Base-by-base conservation (phyloP, 2,888 invertebrate genomes). In the Drosophila maculinotata region DNA sequence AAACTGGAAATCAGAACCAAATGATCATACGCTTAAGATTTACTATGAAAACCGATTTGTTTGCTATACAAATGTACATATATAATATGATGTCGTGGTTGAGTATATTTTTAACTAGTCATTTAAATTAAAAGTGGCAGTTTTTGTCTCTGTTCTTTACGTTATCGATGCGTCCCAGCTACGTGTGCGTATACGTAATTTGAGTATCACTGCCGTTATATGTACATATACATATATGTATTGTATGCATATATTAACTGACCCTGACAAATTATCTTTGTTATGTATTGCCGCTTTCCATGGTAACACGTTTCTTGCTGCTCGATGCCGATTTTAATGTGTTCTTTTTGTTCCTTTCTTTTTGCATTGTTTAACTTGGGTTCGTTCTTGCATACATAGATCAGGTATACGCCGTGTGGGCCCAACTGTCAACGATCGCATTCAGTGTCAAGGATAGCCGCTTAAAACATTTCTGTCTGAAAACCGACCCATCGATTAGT, bases 141-240 rank as follows among this genome's bases (percentile, higher is more conserved):
- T 3, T 6, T 47, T 47, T 12, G n/a, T 1, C 10, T 30, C 28
- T 33, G 12, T 28, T 59, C 9, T 4, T 47, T 6, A 15, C 1
- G 9, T 35, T 25, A 5, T 15, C 33, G 23, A 14, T 36, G 41
- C 15, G 15, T 48, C 39, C n/a, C 42, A 26, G 14, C 12, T 36
- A 15, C 69, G 67, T 52, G n/a, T n/a, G n/a, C n/a, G n/a, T 20
- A 72, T 79, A 68, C 79, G 66, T 74, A 68, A 76, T 75, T 62
- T 41, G 10, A 28, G 8, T 30, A 28, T 33, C 49, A 35, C 31
- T 15, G 26, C 28, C 25, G 20, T 51, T 48, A 44, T 4, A 35
- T 10, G 35, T 52, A 49, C 17, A 31, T 36, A 44, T 33, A 41
- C n/a, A 12, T 12, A 26, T 12, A n/a, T 6, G 5, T 30, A 25